Conservation (phyloP, 2,797 vertebrate species). For the Denticeps clupeoides region DNA sequence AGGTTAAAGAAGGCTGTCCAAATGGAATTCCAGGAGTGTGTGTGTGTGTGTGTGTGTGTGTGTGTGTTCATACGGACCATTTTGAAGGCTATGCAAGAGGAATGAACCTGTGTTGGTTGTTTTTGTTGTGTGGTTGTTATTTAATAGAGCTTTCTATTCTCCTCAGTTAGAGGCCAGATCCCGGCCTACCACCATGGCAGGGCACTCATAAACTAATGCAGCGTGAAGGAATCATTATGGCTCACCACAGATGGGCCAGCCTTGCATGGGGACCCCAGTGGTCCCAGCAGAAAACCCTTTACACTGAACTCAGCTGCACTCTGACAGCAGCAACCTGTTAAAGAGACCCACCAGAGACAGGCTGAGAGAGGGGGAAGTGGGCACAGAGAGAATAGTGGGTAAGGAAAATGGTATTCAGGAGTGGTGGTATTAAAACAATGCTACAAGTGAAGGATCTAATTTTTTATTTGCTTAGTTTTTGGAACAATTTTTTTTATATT, state of each 20-base stretch:
- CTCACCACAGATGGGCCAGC: slow-evolving; percentile 70
- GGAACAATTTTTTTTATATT: too few species aligned
- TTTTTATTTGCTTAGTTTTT: too few species aligned
- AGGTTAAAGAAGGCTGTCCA: too few species aligned
- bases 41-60: background rate
- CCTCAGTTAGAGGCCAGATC: slow-evolving; percentile 64
- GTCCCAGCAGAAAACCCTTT: slow-evolving; percentile 38
- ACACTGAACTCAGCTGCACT: slow-evolving; percentile 29
- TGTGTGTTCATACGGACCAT: slow-evolving; percentile 8
- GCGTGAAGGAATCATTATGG: slow-evolving; percentile 76
- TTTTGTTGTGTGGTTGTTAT: too few species aligned
- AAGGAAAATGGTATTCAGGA: background rate
- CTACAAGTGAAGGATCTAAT: too few species aligned
- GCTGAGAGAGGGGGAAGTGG: background rate
- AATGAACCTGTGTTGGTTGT: slow-evolving; percentile 3
- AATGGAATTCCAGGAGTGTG: background rate
- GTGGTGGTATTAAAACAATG: too few species aligned
- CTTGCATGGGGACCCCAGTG: slow-evolving; percentile 58
- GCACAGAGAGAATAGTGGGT: background rate
- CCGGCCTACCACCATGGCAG: slow-evolving; percentile 54
- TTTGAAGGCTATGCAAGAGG: too few species aligned
- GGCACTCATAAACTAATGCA: slow-evolving; percentile 73
- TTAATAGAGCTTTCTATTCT: slow-evolving; percentile 1
- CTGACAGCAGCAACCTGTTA: slow-evolving; percentile 35
- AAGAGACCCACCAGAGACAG: background rate